Percentiles rank a stretch among this genome's conserved stretches.
Evolutionary conservation across 1,140 invertebrate species (phyloP).

Genomic region (Cydia fagiglandana): DNA sequence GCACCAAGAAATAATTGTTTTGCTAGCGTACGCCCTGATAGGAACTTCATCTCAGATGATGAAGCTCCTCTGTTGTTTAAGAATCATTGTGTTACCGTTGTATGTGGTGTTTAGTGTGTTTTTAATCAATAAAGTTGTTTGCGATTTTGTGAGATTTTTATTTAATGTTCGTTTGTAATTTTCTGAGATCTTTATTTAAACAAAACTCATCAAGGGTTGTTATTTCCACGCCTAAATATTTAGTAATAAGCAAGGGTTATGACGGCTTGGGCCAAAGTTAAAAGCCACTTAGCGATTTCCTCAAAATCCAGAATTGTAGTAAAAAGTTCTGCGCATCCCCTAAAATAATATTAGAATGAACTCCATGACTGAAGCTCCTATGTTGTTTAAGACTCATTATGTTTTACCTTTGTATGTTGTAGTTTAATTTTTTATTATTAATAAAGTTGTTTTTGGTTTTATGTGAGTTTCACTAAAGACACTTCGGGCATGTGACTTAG

Average conservation of each 20-base stretch:
- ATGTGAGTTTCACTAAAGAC: background rate
- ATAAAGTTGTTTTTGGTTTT: conserved; percentile 39
- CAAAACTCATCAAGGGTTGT: background rate
- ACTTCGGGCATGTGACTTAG: no score
- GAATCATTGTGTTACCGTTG: conserved; percentile 82
- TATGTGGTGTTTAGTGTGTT: conserved; percentile 54
- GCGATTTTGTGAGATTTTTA: conserved; percentile 39
- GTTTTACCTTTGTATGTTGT: conserved; percentile 72
- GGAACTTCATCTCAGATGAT: conserved; percentile 87
- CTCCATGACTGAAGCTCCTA: conserved; percentile 83
- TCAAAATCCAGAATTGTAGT: conserved; percentile 59
- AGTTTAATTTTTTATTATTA: conserved; percentile 32
- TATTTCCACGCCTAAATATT: no score
- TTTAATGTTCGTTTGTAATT: conserved; percentile 10
- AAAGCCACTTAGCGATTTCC: conserved; percentile 79
- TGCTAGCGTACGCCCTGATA: conserved; percentile 83
- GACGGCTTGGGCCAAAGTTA: no score
- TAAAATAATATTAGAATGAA: conserved; percentile 81
- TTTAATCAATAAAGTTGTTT: conserved; percentile 37
- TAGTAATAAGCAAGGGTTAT: no score
- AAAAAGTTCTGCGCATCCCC: conserved; percentile 74
- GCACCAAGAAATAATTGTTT: conserved; percentile 82
- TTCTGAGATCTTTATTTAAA: conserved; percentile 8
- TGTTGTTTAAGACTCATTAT: conserved; percentile 87
- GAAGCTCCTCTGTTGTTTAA: conserved; percentile 85